Evolutionary conservation across 2,888 invertebrate genomes (phyloP).

Genomic region (Pyrgus malvae): DNA sequence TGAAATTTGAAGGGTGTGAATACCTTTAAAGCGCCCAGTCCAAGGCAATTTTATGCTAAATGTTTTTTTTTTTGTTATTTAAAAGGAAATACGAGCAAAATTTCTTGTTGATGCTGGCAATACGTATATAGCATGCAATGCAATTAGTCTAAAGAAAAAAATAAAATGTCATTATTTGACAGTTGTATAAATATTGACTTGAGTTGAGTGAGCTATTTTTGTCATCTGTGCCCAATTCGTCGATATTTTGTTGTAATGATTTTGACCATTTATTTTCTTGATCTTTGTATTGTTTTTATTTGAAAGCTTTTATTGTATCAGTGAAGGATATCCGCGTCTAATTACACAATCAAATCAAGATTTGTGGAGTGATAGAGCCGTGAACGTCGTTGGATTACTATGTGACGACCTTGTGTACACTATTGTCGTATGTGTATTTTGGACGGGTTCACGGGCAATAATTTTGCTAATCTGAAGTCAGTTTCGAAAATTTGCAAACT

Average conservation of each 20-base stretch:
- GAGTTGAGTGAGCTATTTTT: background rate
- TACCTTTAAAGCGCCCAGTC: too few species aligned
- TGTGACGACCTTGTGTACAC: constrained; percentile 61
- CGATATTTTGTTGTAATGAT: too few species aligned
- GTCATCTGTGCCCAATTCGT: background rate
- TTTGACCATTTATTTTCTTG: background rate
- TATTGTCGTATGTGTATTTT: constrained; percentile 53
- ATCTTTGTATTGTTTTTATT: background rate
- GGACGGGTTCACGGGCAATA: constrained; percentile 19
- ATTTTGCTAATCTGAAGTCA: background rate
- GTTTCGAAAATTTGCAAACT: background rate
- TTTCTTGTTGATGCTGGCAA: too few species aligned
- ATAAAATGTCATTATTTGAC: too few species aligned
- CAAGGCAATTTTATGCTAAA: too few species aligned
- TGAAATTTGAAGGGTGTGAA: too few species aligned
- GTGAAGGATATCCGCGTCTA: background rate
- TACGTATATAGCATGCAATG: too few species aligned
- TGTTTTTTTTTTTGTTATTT: too few species aligned
- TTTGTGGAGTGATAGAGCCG: constrained; percentile 35
- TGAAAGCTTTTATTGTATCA: background rate
- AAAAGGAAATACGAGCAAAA: too few species aligned
- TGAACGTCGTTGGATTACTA: constrained; percentile 39
- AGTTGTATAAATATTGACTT: background rate
- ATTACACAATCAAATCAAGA: background rate
- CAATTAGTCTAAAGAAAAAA: too few species aligned